Evolutionary conservation across 2,888 invertebrate genomes (phyloP).

Genomic region (Drosophila mimetica): DNA sequence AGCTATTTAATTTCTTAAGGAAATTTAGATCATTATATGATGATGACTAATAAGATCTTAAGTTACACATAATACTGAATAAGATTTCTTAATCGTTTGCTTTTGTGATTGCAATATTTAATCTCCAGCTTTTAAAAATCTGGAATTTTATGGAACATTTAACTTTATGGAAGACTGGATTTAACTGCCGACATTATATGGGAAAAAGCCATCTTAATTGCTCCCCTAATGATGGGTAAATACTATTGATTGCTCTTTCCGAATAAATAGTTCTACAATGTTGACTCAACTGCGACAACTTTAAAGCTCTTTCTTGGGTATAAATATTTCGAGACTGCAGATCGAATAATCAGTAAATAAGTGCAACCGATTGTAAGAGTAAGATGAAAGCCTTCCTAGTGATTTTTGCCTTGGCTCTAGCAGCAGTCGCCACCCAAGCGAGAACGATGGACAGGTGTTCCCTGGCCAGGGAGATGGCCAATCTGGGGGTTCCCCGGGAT

Average conservation of each 20-base stretch:
- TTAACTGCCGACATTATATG: neutral
- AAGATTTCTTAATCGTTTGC: too few relatives aligned
- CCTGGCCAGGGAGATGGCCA: conserved; percentile 67
- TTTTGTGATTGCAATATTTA: too few relatives aligned
- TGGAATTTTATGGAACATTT: neutral
- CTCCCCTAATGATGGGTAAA: conserved; percentile 9
- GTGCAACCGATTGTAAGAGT: neutral
- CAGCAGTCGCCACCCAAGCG: conserved; percentile 33
- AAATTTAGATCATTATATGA: too few relatives aligned
- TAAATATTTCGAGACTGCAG: conserved; percentile 11
- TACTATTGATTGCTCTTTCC: conserved; percentile 1
- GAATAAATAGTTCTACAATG: neutral
- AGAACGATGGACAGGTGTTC: conserved; percentile 68
- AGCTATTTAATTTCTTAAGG: too few relatives aligned
- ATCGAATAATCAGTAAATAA: conserved; percentile 1
- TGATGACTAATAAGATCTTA: too few relatives aligned
- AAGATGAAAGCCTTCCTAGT: conserved; percentile 43
- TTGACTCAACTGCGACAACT: conserved; percentile 24
- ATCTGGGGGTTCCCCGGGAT: conserved; percentile 69
- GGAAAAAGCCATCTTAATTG: conserved; percentile 3
- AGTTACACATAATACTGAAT: too few relatives aligned
- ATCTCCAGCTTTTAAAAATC: too few relatives aligned
- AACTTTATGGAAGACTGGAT: too few relatives aligned
- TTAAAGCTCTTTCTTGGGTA: conserved; percentile 1
- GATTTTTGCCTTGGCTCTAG: conserved; percentile 38